Percentiles rank a stretch among this genome's conserved stretches.
Conservation (phyloP, 2,888 invertebrate genomes). For the Stenoptilia bipunctidactyla region DNA sequence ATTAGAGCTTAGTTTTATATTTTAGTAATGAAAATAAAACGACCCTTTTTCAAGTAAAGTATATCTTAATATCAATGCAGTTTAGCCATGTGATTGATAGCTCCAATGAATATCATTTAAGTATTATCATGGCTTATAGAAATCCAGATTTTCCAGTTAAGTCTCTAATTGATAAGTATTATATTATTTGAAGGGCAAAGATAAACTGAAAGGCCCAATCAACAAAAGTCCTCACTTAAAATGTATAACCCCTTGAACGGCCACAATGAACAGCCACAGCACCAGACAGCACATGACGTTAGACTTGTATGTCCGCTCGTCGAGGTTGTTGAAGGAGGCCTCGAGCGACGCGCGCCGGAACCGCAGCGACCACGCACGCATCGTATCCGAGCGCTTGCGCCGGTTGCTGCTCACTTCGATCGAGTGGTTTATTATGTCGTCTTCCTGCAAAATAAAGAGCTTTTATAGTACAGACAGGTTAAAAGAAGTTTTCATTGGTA, state of each 20-base stretch:
- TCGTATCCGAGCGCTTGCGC: conserved; percentile 87
- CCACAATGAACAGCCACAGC: conserved; percentile 89
- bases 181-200: no score
- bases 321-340: conserved; percentile 84
- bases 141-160: no score
- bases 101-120: no score
- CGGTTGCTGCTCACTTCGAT: conserved; percentile 93
- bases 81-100: no score
- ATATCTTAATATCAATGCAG: no score
- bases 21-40: no score
- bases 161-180: no score
- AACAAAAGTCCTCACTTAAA: conserved; percentile 68
- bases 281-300: conserved; percentile 94
- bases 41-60: no score
- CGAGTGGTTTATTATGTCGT: conserved; percentile 85
- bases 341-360: conserved; percentile 89
- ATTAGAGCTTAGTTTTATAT: no score
- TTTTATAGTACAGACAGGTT: not conserved
- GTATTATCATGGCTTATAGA: no score
- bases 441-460: conserved; percentile 68
- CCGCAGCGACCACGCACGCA: conserved; percentile 87
- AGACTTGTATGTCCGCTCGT: conserved; percentile 94
- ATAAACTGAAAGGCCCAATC: no score
- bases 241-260: conserved; percentile 81
- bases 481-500: no score